Evolutionary conservation across 2,888 invertebrate genomes (phyloP).

Genomic region (Andrena chrysosceles): DNA sequence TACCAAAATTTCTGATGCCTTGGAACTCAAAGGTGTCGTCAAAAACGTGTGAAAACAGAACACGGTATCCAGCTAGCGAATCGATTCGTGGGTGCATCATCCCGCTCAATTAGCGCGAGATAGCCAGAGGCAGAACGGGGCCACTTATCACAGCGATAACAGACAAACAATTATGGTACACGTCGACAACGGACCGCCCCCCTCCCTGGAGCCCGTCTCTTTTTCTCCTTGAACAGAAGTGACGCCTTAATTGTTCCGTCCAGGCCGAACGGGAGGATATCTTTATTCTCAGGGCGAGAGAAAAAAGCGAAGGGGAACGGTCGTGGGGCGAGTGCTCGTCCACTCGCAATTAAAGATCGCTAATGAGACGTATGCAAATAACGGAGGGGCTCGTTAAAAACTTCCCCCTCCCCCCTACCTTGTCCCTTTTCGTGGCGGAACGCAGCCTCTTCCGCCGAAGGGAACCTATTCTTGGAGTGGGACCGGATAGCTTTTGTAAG

Average conservation of each 20-base stretch:
- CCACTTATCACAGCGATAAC: slow-evolving; percentile 47
- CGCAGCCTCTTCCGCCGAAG: slow-evolving; percentile 11
- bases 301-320: slow-evolving; percentile 29
- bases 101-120: slow-evolving; percentile 31
- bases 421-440: slow-evolving; percentile 34
- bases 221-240: background rate
- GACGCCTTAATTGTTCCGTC: slow-evolving; percentile 60
- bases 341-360: slow-evolving; percentile 72
- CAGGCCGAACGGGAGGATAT: slow-evolving; percentile 42
- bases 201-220: background rate
- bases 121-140: slow-evolving; percentile 17
- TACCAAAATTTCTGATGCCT: background rate
- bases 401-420: background rate
- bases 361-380: slow-evolving; percentile 76
- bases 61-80: background rate
- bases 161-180: background rate
- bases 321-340: slow-evolving; percentile 54
- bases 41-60: background rate
- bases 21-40: background rate
- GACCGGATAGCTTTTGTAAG: background rate
- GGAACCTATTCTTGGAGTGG: slow-evolving; percentile 19
- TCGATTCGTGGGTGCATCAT: slow-evolving; percentile 9
- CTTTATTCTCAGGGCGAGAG: slow-evolving; percentile 48
- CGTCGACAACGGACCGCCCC: slow-evolving; percentile 1
- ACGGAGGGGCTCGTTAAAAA: slow-evolving; percentile 64